Percentiles rank a stretch among this genome's conserved stretches.
Conservation (phyloP, 2,888 invertebrate genomes). For the Caenorhabditis doughertyi region DNA sequence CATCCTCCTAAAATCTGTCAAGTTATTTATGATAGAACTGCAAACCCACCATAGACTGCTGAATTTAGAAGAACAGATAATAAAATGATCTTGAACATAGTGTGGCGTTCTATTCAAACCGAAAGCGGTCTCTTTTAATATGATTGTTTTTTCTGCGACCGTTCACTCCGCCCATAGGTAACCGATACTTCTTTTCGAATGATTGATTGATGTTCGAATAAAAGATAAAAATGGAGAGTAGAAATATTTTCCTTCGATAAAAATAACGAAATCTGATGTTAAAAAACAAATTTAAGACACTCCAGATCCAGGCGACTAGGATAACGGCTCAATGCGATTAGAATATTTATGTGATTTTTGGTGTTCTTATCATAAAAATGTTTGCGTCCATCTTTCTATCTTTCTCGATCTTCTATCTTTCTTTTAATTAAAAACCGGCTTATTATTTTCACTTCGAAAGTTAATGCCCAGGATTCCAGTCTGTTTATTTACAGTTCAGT, state of each 20-base stretch:
- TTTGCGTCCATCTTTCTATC: not conserved
- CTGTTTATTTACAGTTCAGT: not conserved
- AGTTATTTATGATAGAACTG: not conserved
- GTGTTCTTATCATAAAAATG: slow-evolving; percentile 8
- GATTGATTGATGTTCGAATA: slow-evolving; percentile 17
- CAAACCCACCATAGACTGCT: slow-evolving; percentile 17
- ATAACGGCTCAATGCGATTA: not conserved
- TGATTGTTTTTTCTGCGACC: slow-evolving; percentile 19
- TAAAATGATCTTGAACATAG: slow-evolving; percentile 47
- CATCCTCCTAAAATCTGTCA: slow-evolving; percentile 41
- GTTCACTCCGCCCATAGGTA: slow-evolving; percentile 29
- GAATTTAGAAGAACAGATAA: not conserved
- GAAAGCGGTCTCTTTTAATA: not conserved
- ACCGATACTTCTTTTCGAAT: slow-evolving; percentile 2
- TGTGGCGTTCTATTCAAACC: not conserved
- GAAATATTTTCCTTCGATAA: not conserved
- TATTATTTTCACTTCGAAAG: too few species aligned
- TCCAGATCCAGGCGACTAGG: too few species aligned
- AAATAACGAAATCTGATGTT: not conserved
- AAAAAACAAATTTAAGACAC: too few species aligned
- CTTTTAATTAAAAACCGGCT: not conserved
- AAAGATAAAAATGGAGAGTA: not conserved
- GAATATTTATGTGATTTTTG: slow-evolving; percentile 33
- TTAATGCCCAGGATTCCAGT: too few species aligned
- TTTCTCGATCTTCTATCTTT: not conserved